Percentiles rank a stretch among this genome's conserved stretches.
These are phyloP conservation scores for Caenorhabditis inopinata DNA, from an alignment of 1,140 invertebrate genomes.

Conservation along the genomic window DNA sequence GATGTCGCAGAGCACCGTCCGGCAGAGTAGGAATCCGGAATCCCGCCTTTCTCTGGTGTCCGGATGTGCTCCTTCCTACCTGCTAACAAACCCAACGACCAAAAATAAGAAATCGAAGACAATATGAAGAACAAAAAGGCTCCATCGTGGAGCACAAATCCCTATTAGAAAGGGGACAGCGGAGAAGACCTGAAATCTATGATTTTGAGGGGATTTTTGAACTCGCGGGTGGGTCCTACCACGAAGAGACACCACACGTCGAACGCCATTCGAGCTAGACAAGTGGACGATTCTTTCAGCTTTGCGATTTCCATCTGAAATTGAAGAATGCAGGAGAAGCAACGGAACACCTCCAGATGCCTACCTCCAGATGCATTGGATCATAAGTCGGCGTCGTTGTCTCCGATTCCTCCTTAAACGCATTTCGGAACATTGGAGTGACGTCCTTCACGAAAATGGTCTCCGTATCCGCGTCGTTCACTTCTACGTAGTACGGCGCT, in stretches of 20 bases:
- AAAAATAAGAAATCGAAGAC: slow-evolving; percentile 8
- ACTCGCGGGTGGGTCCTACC: neutral
- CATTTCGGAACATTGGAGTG: neutral
- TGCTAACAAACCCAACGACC: neutral
- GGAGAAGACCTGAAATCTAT: neutral
- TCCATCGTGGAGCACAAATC: slow-evolving; percentile 3
- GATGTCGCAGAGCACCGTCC: too few relatives aligned
- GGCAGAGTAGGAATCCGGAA: too few relatives aligned
- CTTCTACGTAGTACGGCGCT: slow-evolving; percentile 5
- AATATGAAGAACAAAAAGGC: slow-evolving; percentile 14
- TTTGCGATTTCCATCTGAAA: slow-evolving; percentile 20
- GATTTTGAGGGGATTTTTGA: neutral
- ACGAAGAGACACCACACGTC: slow-evolving; percentile 26
- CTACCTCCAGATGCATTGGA: slow-evolving; percentile 24
- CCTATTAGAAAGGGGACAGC: slow-evolving; percentile 2
- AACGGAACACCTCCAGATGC: neutral
- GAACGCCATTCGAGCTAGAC: slow-evolving; percentile 3
- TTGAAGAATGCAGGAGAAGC: neutral
- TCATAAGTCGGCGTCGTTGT: neutral
- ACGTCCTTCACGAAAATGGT: neutral
- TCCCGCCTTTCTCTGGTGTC: too few relatives aligned
- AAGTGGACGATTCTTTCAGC: neutral
- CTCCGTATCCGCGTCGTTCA: slow-evolving; percentile 5
- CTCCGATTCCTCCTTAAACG: neutral
- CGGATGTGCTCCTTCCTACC: too few relatives aligned